Conservation (phyloP, 2,888 invertebrate species). For the Candidula unifasciata region DNA sequence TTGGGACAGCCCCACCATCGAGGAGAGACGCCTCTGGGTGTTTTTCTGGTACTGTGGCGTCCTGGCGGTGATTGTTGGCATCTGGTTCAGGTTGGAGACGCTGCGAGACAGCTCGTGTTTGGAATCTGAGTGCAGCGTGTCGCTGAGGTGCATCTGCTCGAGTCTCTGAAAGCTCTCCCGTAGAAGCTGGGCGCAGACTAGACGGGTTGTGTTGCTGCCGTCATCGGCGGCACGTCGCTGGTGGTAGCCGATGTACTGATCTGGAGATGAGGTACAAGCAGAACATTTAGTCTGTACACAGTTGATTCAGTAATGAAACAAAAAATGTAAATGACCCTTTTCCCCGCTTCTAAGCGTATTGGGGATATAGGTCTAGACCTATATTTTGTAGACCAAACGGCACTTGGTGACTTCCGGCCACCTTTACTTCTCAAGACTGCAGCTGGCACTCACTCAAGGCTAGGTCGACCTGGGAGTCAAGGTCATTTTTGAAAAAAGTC, state of each 20-base stretch:
- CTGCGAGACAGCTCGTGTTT: neutral
- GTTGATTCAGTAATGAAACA: too few relatives aligned
- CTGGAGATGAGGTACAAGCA: neutral
- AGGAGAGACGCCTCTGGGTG: neutral
- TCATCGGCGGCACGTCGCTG: neutral
- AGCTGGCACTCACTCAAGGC: too few relatives aligned
- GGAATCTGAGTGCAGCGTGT: neutral
- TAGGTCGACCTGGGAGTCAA: too few relatives aligned
- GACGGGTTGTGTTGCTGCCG: neutral
- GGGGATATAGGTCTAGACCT: too few relatives aligned
- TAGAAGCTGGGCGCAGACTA: slow-evolving; percentile 1
- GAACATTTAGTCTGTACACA: neutral
- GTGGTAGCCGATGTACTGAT: slow-evolving; percentile 17
- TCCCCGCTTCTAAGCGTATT: too few relatives aligned
- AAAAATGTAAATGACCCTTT: too few relatives aligned
- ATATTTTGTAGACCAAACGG: too few relatives aligned
- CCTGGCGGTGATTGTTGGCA: neutral
- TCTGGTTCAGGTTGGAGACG: neutral
- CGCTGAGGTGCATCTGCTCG: slow-evolving; percentile 14
- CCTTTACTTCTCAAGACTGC: too few relatives aligned
- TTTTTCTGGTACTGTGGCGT: neutral
- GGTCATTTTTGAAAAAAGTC: too few relatives aligned
- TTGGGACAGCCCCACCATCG: neutral
- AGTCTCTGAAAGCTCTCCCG: neutral
- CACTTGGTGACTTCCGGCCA: too few relatives aligned